Base-by-base conservation (phyloP, 2,888 invertebrate genomes). In the Dorcus hopei region DNA sequence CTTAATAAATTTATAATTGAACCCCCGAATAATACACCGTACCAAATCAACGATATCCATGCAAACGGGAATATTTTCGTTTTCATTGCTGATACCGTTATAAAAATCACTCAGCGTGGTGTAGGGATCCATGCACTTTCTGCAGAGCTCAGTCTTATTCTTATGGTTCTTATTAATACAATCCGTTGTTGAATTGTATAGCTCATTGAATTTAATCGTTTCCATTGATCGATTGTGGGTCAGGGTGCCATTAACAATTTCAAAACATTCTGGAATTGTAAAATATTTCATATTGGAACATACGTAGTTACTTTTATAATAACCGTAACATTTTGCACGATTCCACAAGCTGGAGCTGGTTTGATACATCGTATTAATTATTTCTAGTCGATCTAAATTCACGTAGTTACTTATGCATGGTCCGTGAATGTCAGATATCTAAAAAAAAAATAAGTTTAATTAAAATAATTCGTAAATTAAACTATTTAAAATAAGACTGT, bases 21-120 rank as follows among this genome's bases (percentile, higher is more conserved):
- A 43, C n/a, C 23, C 41, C 11, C n/a, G 9, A 33, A n/a, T 14
- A 42, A 42, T 6, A 49, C 50, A 60, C 78, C 81, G 80, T 77
- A 87, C 87, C 64, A 83, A 78, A 76, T 88, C 87, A 1, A 87
- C 85, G 65, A 87, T 81, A 72, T 88, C 88, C 84, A 88, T 86
- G 68, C 88, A 88, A 58, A 87, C 79, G 61, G 80, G 82, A 61
- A 83, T 83, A 54, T 83, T 81, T 58, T 84, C 85, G 70, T 83
- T 82, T 54, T 80, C 75, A 70, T 83, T 82, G 65, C 78, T 86
- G 55, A 87, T 76, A 38, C 80, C 78, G 68, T 81, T 80, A 70
- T 87, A 88, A 70, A 80, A 85, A 48, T 79, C 73, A 70, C 86
- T 85, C 61, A 88, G 73, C 40, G 75, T 69, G 6, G 80, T 48